Base-by-base conservation (phyloP, 2,888 invertebrate species). In the Pammene aurita region DNA sequence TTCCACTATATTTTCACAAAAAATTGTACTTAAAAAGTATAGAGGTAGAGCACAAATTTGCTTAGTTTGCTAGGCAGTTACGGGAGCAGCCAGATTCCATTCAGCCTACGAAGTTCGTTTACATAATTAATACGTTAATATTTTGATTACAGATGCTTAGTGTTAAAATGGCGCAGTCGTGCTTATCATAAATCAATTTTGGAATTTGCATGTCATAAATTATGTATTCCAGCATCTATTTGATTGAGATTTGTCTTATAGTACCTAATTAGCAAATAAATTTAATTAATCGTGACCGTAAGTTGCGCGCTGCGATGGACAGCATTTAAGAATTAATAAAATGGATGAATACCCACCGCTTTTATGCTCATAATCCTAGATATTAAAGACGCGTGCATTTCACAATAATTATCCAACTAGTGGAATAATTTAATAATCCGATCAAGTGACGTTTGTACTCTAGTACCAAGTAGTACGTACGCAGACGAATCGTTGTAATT, bases 41-140 rank as follows among this genome's bases (percentile, higher is more conserved):
- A 5, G 7, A 1, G 38, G 5, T 65, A 41, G 2, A n/a, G 48
- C 11, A 4, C 38, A 69, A 69, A 69, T 38, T 65, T 6, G 38
- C n/a, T 52, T 65, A n/a, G 1, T 9, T 46, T 26, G 7, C n/a
- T 26, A 13, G 54, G 34, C 64, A 60, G 54, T 65, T 60, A 54
- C n/a, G 54, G 52, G 60, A 41, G 34, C 60, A 69, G 54, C 58
- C 18, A 62, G 50, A 60, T 60, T 69, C 67, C 46, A 55, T 60
- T 55, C 56, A n/a, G 58, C 62, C 52, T 58, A 57, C 67, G 65
- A 72, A 73, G 72, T 76, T 78, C 73, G 76, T 78, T 79, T 74
- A 73, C 77, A 77, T 76, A 77, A 76, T 75, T 76, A 78, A 76
- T 73, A 73, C 72, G 69, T 69, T 76, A 78, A 77, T 77, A 77